Evolutionary conservation across 2,888 invertebrate genomes (phyloP), one percentile per base, ranked within the genome.

Genomic region (Caenorhabditis afra): DNA sequence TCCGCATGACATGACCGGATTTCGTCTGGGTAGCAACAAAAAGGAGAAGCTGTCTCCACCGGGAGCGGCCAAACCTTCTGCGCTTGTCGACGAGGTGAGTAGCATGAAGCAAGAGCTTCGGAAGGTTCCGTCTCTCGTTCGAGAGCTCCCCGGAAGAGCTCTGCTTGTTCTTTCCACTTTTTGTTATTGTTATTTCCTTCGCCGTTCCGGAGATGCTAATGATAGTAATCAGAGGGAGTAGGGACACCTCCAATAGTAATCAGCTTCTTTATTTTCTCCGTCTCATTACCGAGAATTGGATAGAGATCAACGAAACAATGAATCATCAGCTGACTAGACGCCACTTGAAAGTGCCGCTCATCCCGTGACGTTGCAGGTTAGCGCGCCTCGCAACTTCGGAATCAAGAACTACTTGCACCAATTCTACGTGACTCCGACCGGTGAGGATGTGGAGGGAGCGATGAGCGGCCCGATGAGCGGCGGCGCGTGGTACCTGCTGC

Each of bases 351-450:
- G n/a, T n/a, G n/a, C n/a, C n/a, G n/a, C n/a, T n/a, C n/a, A n/a
- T n/a, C n/a, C n/a, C 14, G 41, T 8, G 11, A 14, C 41, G 14
- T 41, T 81, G 18, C 55, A 83, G 84, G 85, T 83, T 23, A 79
- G 79, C 62, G 85, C 80, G 20, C 79, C 83, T 47, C 75, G 79
- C 12, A 83, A 82, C 57, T 89, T 90, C 76, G 89, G 89, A 37
- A 87, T 89, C 74, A 86, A 86, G 67, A 86, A 83, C 74, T 90
- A 89, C 65, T 75, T 89, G 41, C 87, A 89, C 67, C 86, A 90
- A 59, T 89, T 89, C 81, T 89, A 89, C 74, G 82, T 85, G 55
- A 87, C 87, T 14, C 87, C 89, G 16, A 86, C 88, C 47, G 82
- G 81, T 20, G 87, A 87, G 52, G 88, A 87, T 29, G 58, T 87